phyloP scores from a whole-genome alignment of 2,113 vertebrate species.

The Macrotis lagotis region DNA sequence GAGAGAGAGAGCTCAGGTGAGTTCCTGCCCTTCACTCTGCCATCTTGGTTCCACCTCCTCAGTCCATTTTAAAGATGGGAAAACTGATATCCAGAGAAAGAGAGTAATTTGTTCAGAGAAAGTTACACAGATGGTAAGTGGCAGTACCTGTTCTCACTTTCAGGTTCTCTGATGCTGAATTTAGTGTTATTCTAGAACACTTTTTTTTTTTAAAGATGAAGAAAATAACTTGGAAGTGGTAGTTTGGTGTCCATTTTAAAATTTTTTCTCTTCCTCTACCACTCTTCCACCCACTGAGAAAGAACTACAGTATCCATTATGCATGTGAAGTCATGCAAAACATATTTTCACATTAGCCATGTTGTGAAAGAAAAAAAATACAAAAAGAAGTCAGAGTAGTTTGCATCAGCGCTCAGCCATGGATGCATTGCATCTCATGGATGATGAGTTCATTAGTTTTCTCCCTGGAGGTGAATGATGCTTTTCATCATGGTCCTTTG shows the following conservation, averaged over 20 bases:
- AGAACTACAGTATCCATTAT: neutral
- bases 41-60: no score
- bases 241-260: neutral
- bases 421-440: no score
- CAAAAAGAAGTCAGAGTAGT: neutral
- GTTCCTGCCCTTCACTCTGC: no score
- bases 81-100: no score
- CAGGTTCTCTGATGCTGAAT: no score
- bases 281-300: neutral
- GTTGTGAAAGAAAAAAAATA: neutral
- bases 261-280: neutral
- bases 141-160: no score
- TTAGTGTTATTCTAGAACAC: no score
- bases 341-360: neutral
- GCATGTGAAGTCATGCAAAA: neutral
- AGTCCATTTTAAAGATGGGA: no score
- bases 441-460: neutral
- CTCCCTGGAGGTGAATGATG: neutral
- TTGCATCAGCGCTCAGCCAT: neutral
- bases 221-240: neutral
- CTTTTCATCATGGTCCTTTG: neutral
- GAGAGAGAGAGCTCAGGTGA: no score
- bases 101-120: no score
- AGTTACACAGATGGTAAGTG: no score
- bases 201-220: neutral